Base-by-base conservation (phyloP, 2,888 invertebrate species). In the Micoletzkya japonica region DNA sequence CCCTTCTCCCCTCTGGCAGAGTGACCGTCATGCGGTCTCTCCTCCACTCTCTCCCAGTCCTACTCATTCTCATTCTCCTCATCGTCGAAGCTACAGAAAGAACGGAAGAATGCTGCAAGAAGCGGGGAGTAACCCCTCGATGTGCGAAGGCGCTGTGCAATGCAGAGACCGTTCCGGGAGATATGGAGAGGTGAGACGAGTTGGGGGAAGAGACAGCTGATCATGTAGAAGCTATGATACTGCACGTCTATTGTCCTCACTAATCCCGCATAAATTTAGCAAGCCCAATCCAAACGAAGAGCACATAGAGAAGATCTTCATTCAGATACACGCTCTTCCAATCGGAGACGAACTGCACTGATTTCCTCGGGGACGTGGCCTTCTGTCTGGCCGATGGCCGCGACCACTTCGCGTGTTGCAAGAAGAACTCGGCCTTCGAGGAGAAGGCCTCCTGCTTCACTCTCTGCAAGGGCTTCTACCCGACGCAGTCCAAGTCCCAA, bases 381-480 rank as follows among this genome's bases (percentile, higher is more conserved):
- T 64, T 72, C 26, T 84, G 84, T 66, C 59, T 84, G 32, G 69
- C 81, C 56, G 74, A 82, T 44, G 85, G 83, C 24, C 73, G 82
- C 34, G 79, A 85, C 70, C 75, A 80, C 44, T 72, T 74, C n/a
- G 64, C 66, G 20, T 84, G 85, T 50, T 82, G 82, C 61, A 30
- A 70, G 14, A 67, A 61, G 7, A 73, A 77, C 14, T 76, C 80
- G 28, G 74, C 73, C 30, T 70, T 76, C 52, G 24, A 67, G 17
- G 82, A 83, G 14, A 72, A 78, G 58, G 61, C 54, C 39, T 71
- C 70, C 6, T 85, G 85, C 70, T 77, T 85, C 56, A 77, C 75
- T 20, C 39, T 84, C 10, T 85, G 81, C 70, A 74, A 75, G 66
- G 82, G 80, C 20, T 69, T 10, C 34, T 59, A 28, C 34, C 30